phyloP scores from a whole-genome alignment of 2,797 vertebrate species.

The Mormyrus hasselquistii region DNA sequence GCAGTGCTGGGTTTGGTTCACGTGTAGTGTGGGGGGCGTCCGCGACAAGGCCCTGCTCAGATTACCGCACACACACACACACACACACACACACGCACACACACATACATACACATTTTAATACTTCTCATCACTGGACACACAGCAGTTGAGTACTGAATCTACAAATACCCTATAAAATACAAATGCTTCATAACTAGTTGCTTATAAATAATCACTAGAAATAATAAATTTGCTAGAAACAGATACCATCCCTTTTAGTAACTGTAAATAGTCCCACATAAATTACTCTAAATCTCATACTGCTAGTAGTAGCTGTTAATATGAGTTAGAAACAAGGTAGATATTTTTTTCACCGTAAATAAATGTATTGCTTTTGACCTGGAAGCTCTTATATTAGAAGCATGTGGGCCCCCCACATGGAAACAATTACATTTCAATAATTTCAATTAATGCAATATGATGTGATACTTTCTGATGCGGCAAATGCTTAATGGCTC shows the following conservation, averaged over 20 bases:
- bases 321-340: not conserved
- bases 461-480: not conserved
- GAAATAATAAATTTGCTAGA: not conserved
- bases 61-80: not conserved
- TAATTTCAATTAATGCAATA: not conserved
- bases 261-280: not conserved
- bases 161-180: not conserved
- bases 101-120: not conserved
- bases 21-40: conserved; percentile 64
- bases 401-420: not conserved
- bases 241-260: not conserved
- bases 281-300: not conserved
- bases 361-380: conserved; percentile 7
- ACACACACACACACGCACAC: not conserved
- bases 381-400: not conserved
- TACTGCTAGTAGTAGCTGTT: not conserved
- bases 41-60: conserved; percentile 76
- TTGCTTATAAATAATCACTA: not conserved
- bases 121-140: not conserved
- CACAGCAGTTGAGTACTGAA: not conserved
- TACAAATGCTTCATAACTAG: not conserved
- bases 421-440: not conserved
- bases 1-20: conserved; percentile 96
- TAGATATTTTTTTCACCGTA: not conserved
- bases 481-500: not conserved